phyloP scores from a whole-genome alignment of 2,888 invertebrate genomes.

The Stenchaetothrips biformis region DNA sequence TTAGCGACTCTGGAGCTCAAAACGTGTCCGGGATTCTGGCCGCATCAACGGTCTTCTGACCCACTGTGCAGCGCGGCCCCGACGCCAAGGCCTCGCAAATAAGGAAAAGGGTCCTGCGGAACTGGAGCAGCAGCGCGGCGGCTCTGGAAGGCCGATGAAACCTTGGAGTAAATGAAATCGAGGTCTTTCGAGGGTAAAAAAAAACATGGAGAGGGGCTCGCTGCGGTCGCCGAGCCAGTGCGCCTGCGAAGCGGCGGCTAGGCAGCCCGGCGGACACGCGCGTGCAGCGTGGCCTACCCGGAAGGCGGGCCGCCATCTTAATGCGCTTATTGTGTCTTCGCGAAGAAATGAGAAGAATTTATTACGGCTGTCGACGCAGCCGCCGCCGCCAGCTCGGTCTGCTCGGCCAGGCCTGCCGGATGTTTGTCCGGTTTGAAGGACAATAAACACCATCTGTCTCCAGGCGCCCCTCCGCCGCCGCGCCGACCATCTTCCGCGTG shows the following conservation, averaged over 20 bases:
- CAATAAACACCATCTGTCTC: constrained; percentile 9
- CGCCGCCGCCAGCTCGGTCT: background rate
- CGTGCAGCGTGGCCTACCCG: background rate
- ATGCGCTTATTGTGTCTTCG: too few relatives aligned
- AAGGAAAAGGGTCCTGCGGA: too few relatives aligned
- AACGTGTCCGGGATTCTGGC: too few relatives aligned
- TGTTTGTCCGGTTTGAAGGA: background rate
- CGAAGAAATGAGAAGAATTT: too few relatives aligned
- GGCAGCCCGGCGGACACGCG: background rate
- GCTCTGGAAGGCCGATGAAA: background rate
- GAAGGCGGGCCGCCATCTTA: background rate
- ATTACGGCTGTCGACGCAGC: too few relatives aligned
- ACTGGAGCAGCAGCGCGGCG: background rate
- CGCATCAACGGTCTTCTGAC: too few relatives aligned
- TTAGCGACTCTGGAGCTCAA: too few relatives aligned
- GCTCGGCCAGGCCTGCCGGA: background rate
- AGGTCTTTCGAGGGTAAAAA: background rate
- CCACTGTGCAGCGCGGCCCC: too few relatives aligned
- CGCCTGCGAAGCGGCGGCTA: background rate
- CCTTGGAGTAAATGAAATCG: background rate
- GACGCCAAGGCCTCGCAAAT: too few relatives aligned
- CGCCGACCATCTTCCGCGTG: too few relatives aligned
- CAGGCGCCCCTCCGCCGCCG: too few relatives aligned
- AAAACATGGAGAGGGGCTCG: background rate
- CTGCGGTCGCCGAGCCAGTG: background rate